These are phyloP conservation scores for Telmatherina bonti DNA, from an alignment of 2,797 vertebrate genomes.

Conservation along the genomic window DNA sequence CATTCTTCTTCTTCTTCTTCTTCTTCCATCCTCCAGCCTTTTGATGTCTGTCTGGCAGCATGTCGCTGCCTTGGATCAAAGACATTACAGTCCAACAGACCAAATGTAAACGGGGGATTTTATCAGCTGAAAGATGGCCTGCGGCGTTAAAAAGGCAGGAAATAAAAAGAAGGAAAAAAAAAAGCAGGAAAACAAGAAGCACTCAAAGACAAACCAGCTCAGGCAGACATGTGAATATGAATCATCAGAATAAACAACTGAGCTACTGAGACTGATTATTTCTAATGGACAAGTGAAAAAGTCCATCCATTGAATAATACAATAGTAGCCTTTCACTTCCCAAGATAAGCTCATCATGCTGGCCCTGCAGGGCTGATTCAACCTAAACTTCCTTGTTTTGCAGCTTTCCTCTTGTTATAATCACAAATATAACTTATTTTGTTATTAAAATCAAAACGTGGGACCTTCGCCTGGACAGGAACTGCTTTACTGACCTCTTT, in stretches of 20 bases:
- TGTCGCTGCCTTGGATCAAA: conserved; percentile 2
- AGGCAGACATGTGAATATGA: not conserved
- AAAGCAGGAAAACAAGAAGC: conserved; percentile 48
- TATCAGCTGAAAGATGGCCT: conserved; percentile 26
- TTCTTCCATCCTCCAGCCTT: no score
- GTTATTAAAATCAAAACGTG: no score
- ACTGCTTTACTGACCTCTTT: no score
- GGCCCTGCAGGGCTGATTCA: not conserved
- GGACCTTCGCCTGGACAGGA: not conserved
- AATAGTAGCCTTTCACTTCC: conserved; percentile 11
- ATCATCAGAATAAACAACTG: conserved; percentile 5
- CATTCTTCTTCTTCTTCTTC: not conserved
- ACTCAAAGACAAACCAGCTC: not conserved
- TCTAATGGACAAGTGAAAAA: not conserved
- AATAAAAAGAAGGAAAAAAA: conserved; percentile 8
- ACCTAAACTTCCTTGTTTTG: no score
- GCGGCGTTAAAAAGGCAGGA: conserved; percentile 23
- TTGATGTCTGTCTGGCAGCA: not conserved
- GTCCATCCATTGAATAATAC: not conserved
- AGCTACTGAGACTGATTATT: not conserved
- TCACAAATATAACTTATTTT: no score
- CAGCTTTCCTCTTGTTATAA: no score
- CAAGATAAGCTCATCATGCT: no score
- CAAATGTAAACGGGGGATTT: conserved; percentile 3
- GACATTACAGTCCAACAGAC: not conserved